Conservation (phyloP, 2,888 invertebrate species). For the Pegoplata infirma region DNA sequence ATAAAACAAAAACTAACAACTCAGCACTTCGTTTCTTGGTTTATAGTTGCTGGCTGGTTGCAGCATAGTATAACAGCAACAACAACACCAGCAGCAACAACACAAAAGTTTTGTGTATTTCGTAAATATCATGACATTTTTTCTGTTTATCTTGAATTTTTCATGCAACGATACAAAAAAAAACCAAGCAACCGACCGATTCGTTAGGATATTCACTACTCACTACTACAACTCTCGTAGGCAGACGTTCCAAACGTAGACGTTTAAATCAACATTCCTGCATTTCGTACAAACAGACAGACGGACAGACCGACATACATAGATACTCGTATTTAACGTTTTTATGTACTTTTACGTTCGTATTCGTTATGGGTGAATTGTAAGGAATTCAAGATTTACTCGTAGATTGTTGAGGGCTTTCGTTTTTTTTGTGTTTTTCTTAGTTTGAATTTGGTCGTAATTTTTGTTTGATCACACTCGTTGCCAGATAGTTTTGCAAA, state of each 20-base stretch:
- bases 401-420: constrained; percentile 42
- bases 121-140: constrained; percentile 58
- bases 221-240: constrained; percentile 36
- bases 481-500: constrained; percentile 15
- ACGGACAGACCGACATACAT: neutral
- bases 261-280: constrained; percentile 43
- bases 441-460: constrained; percentile 33
- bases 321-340: neutral
- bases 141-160: constrained; percentile 61
- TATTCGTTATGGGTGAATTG: constrained; percentile 48
- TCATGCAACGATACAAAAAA: constrained; percentile 47
- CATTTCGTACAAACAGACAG: constrained; percentile 17
- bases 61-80: too few relatives aligned
- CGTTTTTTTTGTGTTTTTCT: constrained; percentile 20
- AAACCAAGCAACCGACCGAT: constrained; percentile 23
- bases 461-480: constrained; percentile 32
- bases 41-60: constrained; percentile 16
- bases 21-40: constrained; percentile 51
- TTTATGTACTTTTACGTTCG: constrained; percentile 21
- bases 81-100: too few relatives aligned
- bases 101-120: constrained; percentile 49
- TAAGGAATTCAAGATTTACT: constrained; percentile 59
- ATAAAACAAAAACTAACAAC: constrained; percentile 42
- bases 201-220: constrained; percentile 31
- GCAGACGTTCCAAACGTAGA: constrained; percentile 45